Base-by-base conservation (phyloP, 1,140 invertebrate species). In the Mya arenaria region DNA sequence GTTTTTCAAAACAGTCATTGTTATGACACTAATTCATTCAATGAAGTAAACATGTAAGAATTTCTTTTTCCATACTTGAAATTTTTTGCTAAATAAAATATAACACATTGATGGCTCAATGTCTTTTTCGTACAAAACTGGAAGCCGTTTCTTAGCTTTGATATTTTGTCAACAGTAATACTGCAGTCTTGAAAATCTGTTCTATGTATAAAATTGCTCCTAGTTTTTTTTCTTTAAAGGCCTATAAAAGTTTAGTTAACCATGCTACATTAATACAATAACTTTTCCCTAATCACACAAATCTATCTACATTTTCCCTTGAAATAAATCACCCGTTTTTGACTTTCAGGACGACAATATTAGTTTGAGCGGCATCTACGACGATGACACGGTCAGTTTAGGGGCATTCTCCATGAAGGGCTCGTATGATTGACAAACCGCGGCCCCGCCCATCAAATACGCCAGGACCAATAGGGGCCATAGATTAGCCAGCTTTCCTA, bases 341-440 rank as follows among this genome's bases (percentile, higher is more conserved):
- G 23, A 19, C 19, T 78, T 78, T 36, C 62, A 79, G 77, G 65
- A 69, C 25, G 65, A 79, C 65, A 79, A 52, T 44, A 79, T 69
- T 19, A 69, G 77, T 60, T 55, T 79, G 13, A 56, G 39, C 15
- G 48, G 71, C 36, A 69, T 41, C 30, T 79, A 62, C 52, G 77
- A 80, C 48, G 66, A 71, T 19, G 77, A 80, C 36, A 80, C 77
- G 25, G 37, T 68, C n/a, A 80, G 77, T 48, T 56, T 80, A 23
- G 77, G 77, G 17, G 77, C 77, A 32, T 80, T 60, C 66, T 80
- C 77, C 6, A 28, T 80, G 63, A 69, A 80, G 41, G 77, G 44
- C 32, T 52, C 62, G 1, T 44, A 48, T 10, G 60, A 77, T 66
- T 66, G 71, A 74, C 68, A 55, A 19, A 25, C 32, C 56, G 52